Conservation (phyloP, 2,888 invertebrate genomes). For the Ceramica pisi region DNA sequence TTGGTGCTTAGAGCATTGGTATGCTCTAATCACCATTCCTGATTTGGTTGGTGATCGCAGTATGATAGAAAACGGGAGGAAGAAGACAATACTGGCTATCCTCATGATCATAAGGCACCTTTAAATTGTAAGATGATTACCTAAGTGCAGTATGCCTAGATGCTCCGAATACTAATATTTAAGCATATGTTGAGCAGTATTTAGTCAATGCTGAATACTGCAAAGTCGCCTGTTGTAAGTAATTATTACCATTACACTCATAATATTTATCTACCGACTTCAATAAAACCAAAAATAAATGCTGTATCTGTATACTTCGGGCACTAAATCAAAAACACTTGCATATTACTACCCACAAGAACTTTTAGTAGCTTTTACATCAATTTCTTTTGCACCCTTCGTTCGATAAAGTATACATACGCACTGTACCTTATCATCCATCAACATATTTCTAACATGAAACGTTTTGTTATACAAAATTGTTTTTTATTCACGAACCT, state of each 20-base stretch:
- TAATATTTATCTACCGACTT: slow-evolving; percentile 10
- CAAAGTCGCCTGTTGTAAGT: no score
- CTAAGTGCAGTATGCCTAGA: not conserved
- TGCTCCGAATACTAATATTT: not conserved
- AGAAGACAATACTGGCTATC: not conserved
- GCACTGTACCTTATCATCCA: not conserved
- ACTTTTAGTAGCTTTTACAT: not conserved
- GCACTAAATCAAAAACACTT: not conserved
- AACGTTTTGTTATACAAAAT: not conserved
- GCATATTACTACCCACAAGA: not conserved
- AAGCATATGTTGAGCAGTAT: not conserved
- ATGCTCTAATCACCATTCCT: not conserved
- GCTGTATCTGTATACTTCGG: slow-evolving; percentile 6
- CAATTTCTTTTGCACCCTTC: not conserved
- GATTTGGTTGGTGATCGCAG: not conserved
- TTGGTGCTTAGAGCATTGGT: not conserved
- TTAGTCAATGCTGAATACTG: not conserved
- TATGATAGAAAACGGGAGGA: not conserved
- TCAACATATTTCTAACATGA: not conserved
- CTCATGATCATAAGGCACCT: not conserved
- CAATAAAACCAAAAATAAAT: slow-evolving; percentile 43
- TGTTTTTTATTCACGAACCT: not conserved
- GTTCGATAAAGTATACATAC: slow-evolving; percentile 19
- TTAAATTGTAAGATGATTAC: not conserved
- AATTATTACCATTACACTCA: not conserved